Evolutionary conservation across 2,888 invertebrate genomes (phyloP).

Genomic region (Stenichneumon culpator): DNA sequence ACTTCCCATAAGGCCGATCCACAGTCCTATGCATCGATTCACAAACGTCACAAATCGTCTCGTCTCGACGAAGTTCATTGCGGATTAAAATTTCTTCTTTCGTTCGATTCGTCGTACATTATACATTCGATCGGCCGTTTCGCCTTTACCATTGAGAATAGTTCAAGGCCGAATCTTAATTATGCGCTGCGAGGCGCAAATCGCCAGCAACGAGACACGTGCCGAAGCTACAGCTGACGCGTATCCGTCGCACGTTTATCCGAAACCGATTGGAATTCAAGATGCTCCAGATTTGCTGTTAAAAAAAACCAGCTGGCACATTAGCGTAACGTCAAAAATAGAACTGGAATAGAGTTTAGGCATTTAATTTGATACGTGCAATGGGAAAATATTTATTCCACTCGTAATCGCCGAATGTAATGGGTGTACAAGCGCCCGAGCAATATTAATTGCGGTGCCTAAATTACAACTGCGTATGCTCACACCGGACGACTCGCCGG

Average conservation of each 20-base stretch:
- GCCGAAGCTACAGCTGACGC: neutral
- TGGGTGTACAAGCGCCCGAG: no score
- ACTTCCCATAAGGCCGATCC: no score
- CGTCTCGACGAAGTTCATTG: constrained; percentile 29
- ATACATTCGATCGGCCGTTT: neutral
- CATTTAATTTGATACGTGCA: no score
- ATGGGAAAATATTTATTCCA: no score
- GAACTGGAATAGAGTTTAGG: neutral
- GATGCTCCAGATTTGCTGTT: constrained; percentile 14
- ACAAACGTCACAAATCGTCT: no score
- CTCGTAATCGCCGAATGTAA: no score
- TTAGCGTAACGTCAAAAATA: neutral
- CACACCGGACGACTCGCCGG: neutral
- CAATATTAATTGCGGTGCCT: no score
- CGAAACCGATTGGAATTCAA: constrained; percentile 25
- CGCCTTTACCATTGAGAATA: constrained; percentile 64
- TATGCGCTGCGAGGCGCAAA: constrained; percentile 43
- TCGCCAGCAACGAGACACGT: neutral
- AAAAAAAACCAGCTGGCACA: constrained; percentile 12
- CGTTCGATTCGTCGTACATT: neutral
- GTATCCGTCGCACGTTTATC: neutral
- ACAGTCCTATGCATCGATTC: no score
- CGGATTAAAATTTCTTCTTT: neutral
- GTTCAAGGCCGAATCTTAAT: constrained; percentile 65
- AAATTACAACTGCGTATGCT: neutral